These are phyloP conservation scores for Muricea muricata DNA, from an alignment of 92 coral and sea anemone genomes.

Conservation along the genomic window DNA sequence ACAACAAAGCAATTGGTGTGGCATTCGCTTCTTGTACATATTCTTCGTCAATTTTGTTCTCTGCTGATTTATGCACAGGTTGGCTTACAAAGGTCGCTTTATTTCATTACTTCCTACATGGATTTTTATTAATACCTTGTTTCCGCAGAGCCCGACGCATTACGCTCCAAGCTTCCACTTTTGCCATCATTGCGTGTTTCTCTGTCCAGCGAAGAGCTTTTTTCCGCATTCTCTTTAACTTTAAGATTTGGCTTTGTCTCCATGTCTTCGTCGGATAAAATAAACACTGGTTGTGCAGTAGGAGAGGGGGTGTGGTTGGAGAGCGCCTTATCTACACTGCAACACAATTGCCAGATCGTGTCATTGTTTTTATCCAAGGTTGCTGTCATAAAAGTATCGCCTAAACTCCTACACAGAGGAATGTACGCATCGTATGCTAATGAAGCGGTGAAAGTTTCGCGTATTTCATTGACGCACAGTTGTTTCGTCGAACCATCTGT, in stretches of 20 bases:
- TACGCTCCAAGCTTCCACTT: conserved; percentile 18
- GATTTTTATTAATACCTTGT: conserved; percentile 22
- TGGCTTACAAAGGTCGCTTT: too few relatives aligned
- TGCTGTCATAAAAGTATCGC: conserved; percentile 89
- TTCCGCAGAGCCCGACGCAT: not conserved
- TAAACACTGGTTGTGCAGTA: not conserved
- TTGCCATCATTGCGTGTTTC: conserved; percentile 7
- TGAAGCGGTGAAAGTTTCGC: conserved; percentile 87
- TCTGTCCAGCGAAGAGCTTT: not conserved
- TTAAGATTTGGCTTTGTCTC: not conserved
- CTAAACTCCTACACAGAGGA: conserved; percentile 86
- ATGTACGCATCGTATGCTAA: conserved; percentile 94
- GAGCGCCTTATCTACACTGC: conserved; percentile 76
- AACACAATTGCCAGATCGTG: conserved; percentile 96
- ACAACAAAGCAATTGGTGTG: not conserved
- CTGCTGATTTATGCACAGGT: too few relatives aligned
- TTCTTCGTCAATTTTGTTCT: not conserved
- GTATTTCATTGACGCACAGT: conserved; percentile 77
- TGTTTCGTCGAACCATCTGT: conserved; percentile 55
- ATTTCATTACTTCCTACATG: too few relatives aligned
- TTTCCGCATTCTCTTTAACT: not conserved
- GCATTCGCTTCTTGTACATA: not conserved
- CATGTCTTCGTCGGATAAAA: conserved; percentile 19
- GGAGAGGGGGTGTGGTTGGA: conserved; percentile 65
- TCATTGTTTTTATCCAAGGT: conserved; percentile 80